These are phyloP conservation scores for Drosophila baimaii DNA, from an alignment of 1,140 invertebrate genomes.

Conservation along the genomic window DNA sequence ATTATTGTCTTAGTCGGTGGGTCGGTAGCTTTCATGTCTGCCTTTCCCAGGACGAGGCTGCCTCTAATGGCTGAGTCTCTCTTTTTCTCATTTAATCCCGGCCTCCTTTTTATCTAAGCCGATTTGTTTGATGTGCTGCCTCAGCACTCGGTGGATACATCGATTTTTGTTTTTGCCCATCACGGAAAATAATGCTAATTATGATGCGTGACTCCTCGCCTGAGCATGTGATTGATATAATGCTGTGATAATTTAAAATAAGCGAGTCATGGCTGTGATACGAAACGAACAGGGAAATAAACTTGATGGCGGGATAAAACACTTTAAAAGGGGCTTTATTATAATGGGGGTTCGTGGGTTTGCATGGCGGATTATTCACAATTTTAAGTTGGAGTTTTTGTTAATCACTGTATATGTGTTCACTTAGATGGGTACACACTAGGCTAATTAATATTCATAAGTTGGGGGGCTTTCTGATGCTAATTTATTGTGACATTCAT, in stretches of 20 bases:
- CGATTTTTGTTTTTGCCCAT: conserved; percentile 44
- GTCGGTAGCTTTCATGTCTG: conserved; percentile 32
- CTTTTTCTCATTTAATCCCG: conserved; percentile 58
- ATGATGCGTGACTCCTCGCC: conserved; percentile 42
- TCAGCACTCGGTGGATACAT: conserved; percentile 20
- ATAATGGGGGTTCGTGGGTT: not conserved
- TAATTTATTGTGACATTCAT: conserved; percentile 37
- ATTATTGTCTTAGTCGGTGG: conserved; percentile 14
- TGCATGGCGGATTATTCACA: conserved; percentile 39
- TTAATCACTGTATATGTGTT: conserved; percentile 32
- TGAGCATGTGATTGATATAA: conserved; percentile 37
- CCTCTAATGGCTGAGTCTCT: conserved; percentile 54
- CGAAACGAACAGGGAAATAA: conserved; percentile 6
- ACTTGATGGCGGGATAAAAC: not conserved
- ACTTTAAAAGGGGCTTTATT: conserved; percentile 11
- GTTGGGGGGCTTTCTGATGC: conserved; percentile 14
- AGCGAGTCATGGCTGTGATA: not conserved
- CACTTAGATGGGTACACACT: conserved; percentile 62
- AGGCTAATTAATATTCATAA: conserved; percentile 49
- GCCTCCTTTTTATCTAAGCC: conserved; percentile 60
- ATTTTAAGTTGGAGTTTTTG: conserved; percentile 13
- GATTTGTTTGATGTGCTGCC: conserved; percentile 72
- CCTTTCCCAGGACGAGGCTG: conserved; percentile 2
- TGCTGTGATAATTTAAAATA: conserved; percentile 36
- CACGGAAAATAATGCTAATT: conserved; percentile 69